Evolutionary conservation across 2,113 vertebrate genomes (phyloP).

Genomic region (Columba livia): DNA sequence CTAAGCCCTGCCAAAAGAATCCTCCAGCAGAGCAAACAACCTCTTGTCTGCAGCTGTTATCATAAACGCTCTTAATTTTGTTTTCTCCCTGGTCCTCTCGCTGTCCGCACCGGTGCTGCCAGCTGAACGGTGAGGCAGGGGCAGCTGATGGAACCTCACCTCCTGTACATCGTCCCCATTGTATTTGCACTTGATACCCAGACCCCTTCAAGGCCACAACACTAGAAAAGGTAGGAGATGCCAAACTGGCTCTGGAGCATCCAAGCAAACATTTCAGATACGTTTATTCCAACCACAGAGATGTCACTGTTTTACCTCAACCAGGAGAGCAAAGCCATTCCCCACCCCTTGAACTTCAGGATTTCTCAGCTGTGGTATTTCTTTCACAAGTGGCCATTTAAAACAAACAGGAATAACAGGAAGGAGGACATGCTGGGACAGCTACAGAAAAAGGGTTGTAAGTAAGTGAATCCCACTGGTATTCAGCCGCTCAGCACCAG

Average conservation of each 20-base stretch:
- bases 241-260: neutral
- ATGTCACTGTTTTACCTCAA: neutral
- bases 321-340: neutral
- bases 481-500: neutral
- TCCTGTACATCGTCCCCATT: neutral
- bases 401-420: neutral
- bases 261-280: neutral
- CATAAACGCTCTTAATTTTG: neutral
- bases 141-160: neutral
- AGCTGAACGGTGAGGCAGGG: accelerated
- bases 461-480: neutral
- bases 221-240: neutral
- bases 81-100: neutral
- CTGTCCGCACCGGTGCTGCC: neutral
- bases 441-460: neutral
- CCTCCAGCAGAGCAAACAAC: neutral
- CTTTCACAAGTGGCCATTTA: neutral
- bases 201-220: neutral
- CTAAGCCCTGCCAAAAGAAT: neutral
- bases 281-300: neutral
- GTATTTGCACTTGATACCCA: neutral
- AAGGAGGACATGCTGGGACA: neutral
- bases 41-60: neutral
- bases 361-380: neutral
- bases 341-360: neutral